Evolutionary conservation across 1,140 invertebrate species (phyloP).

Genomic region (Pseudomyrmex gracilis): DNA sequence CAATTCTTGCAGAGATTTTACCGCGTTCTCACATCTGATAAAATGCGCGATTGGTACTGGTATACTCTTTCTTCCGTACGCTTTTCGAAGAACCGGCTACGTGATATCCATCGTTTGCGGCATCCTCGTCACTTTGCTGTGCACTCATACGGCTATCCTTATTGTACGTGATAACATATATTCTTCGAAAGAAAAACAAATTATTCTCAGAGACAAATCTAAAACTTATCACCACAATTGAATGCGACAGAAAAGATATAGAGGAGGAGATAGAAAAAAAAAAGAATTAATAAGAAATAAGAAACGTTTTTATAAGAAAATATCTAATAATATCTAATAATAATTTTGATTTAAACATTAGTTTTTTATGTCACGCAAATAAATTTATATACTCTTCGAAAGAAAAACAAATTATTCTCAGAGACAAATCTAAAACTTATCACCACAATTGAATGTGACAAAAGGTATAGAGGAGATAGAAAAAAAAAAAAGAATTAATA

Average conservation of each 20-base stretch:
- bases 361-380: no score
- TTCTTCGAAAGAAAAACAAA: background rate
- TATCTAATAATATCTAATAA: no score
- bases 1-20: conserved; percentile 78
- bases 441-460: background rate
- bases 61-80: conserved; percentile 87
- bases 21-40: conserved; percentile 85
- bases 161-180: conserved; percentile 77
- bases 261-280: no score
- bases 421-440: background rate
- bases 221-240: background rate
- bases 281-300: no score
- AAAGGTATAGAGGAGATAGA: no score
- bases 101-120: conserved; percentile 83
- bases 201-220: background rate
- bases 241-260: no score
- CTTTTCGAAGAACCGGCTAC: conserved; percentile 87
- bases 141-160: conserved; percentile 85
- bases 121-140: conserved; percentile 83
- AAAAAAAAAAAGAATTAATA: no score
- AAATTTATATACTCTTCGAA: no score
- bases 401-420: background rate
- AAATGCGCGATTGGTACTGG: conserved; percentile 87
- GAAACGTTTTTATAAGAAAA: no score
- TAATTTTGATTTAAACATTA: no score